phyloP scores from a whole-genome alignment of 2,797 vertebrate species.

The Notolepis coatsorum region DNA sequence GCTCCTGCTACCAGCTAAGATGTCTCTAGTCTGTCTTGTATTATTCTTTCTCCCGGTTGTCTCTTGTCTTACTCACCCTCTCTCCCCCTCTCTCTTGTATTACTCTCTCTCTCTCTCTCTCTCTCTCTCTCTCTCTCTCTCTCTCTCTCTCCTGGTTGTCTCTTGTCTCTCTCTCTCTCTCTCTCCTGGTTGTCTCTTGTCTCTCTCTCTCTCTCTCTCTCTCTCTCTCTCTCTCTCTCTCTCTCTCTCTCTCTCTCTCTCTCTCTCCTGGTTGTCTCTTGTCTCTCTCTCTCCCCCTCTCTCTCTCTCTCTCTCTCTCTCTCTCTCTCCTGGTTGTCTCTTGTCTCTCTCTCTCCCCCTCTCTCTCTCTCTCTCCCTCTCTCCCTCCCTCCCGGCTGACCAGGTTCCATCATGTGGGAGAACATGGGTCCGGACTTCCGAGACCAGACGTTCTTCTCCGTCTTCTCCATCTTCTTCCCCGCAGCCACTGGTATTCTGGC shows the following conservation, averaged over 20 bases:
- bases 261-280: not conserved
- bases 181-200: not conserved
- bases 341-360: not conserved
- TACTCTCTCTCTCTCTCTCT: not conserved
- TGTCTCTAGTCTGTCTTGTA: not conserved
- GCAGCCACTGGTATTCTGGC: slow-evolving; percentile 98
- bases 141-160: not conserved
- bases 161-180: not conserved
- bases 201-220: not conserved
- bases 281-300: slow-evolving; percentile 1
- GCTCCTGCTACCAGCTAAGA: not conserved
- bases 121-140: slow-evolving; percentile 3
- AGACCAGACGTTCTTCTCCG: slow-evolving; percentile 92
- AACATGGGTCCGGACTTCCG: slow-evolving; percentile 96
- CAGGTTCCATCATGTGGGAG: slow-evolving; percentile 92
- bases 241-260: no score
- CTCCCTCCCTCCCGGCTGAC: not conserved
- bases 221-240: no score
- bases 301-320: not conserved
- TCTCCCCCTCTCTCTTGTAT: not conserved
- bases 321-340: no score
- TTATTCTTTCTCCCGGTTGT: not conserved
- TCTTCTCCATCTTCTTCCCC: slow-evolving; percentile 98
- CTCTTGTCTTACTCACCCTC: not conserved
- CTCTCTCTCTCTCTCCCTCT: not conserved